These are phyloP conservation scores for Hydrotaea cyrtoneurina DNA, from an alignment of 2,888 invertebrate species.

Conservation along the genomic window DNA sequence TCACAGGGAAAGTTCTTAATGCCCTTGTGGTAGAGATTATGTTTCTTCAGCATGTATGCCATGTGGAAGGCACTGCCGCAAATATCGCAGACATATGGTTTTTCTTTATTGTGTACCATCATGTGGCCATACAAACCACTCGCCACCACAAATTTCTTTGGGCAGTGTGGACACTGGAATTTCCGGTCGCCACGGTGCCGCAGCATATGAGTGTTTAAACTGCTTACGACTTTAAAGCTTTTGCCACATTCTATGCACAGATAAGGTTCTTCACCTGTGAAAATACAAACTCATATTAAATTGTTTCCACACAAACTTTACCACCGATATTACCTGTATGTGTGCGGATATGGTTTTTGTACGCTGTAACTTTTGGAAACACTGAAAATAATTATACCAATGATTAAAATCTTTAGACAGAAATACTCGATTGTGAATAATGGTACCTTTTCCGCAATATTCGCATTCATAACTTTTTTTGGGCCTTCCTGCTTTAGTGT, in stretches of 20 bases:
- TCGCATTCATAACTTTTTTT: conserved; percentile 47
- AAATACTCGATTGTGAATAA: background rate
- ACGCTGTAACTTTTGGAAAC: background rate
- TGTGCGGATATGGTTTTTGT: conserved; percentile 35
- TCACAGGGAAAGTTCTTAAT: conserved; percentile 56
- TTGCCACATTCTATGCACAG: conserved; percentile 60
- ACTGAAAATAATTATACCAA: background rate
- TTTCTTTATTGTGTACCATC: conserved; percentile 47
- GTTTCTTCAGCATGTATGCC: conserved; percentile 56
- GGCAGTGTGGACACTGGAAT: conserved; percentile 55
- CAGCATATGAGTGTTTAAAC: conserved; percentile 56
- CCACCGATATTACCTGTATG: conserved; percentile 46
- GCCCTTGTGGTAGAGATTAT: conserved; percentile 55
- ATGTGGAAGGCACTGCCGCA: conserved; percentile 60
- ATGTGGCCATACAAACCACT: conserved; percentile 60
- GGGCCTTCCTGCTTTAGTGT: background rate
- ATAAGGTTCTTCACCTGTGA: conserved; percentile 43
- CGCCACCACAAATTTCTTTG: conserved; percentile 57
- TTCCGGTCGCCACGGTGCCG: conserved; percentile 57
- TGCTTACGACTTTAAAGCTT: conserved; percentile 45
- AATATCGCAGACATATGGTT: conserved; percentile 55
- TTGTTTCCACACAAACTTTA: background rate
- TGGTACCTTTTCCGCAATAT: conserved; percentile 57
- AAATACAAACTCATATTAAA: background rate
- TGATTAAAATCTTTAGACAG: no score